Base-by-base conservation (phyloP, 2,888 invertebrate species). In the Dioctria linearis region DNA sequence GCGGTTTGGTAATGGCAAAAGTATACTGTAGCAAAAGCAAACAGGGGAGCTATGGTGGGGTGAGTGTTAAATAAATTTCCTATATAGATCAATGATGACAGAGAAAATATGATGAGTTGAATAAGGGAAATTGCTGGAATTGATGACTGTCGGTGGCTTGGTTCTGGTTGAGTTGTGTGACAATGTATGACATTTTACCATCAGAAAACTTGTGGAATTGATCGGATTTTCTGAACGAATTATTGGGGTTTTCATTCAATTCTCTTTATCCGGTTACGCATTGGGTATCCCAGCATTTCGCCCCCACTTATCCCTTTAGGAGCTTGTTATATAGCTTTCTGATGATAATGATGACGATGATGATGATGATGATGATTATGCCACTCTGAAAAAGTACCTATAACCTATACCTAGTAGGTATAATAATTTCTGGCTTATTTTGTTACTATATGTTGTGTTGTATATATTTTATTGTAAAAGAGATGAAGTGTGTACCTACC, bases 61-160 rank as follows among this genome's bases (percentile, higher is more conserved):
- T 5, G 46, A 2, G 39, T 57, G 61, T 63, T 63, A 76, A 76
- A 76, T 63, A 76, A 76, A 76, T 76, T 76, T 76, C 63, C 76
- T 63, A 63, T 63, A 63, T 63, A 76, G 76, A 76, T 76, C 76
- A 76, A 76, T 76, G 76, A 76, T 63, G 76, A 25, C 25, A 25
- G 76, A 76, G 76, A 61, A 76, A 76, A 76, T 76, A 76, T 76
- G 25, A 25, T 25, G 76, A 63, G 40, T 46, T 63, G 61, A 63
- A 76, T 63, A 76, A 76, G 76, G 76, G 76, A 76, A 76, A 76
- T 76, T 76, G 61, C 63, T 63, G 76, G 63, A 46, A 76, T 63
- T 63, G 76, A 61, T 76, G 76, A 76, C 61, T 76, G 63, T 63
- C 61, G 61, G 61, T 61, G 61, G 11, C 46, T n/a, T 51, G 46